A percentile compares a stretch with the other conserved stretches of the same genome.
phyloP scores from a whole-genome alignment of 2,888 invertebrate species.

The Drosophila melanosoma region DNA sequence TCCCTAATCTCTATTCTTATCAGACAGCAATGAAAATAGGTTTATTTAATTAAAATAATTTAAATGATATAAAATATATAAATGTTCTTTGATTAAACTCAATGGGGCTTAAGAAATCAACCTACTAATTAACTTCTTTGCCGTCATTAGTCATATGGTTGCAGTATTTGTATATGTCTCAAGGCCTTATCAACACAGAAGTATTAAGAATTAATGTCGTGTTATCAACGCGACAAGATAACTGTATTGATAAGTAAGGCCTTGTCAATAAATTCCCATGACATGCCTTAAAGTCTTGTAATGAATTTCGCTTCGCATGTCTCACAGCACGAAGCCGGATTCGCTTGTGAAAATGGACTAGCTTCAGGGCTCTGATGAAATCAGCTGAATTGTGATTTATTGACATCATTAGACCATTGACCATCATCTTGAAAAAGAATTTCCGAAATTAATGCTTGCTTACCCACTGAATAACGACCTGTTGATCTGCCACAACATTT shows the following conservation, averaged over 20 bases:
- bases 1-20: not conserved
- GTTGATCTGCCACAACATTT: constrained; percentile 25
- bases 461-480: constrained; percentile 26
- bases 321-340: constrained; percentile 42
- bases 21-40: not conserved
- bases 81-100: not conserved
- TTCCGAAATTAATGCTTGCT: constrained; percentile 19
- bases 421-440: constrained; percentile 36
- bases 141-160: constrained; percentile 14
- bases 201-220: constrained; percentile 6
- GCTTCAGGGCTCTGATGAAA: constrained; percentile 18
- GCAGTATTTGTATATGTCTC: not conserved
- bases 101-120: not conserved
- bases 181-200: constrained; percentile 22
- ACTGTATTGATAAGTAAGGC: not conserved
- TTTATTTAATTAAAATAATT: not conserved
- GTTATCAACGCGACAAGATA: constrained; percentile 46
- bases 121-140: constrained; percentile 5
- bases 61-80: too few relatives aligned
- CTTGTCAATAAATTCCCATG: constrained; percentile 34
- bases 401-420: constrained; percentile 54
- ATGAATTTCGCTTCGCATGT: constrained; percentile 8
- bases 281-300: constrained; percentile 36
- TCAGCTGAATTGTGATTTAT: constrained; percentile 53
- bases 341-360: not conserved